Percentiles rank a stretch among this genome's conserved stretches.
Evolutionary conservation across 2,888 invertebrate genomes (phyloP).

Genomic region (Drosophila tanythrix): DNA sequence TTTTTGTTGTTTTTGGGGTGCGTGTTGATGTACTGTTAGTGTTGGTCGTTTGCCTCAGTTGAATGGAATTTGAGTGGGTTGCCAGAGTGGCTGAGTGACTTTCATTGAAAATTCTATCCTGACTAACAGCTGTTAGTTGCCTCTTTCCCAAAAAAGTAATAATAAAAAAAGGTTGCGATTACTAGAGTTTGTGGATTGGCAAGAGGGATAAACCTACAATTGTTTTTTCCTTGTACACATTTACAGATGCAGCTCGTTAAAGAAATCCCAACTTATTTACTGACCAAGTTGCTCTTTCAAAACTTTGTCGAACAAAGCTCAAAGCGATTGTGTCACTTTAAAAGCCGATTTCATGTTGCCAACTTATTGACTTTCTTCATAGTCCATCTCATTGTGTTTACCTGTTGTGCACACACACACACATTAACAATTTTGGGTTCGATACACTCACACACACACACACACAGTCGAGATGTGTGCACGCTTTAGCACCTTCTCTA

Average conservation of each 20-base stretch:
- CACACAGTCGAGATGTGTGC: constrained; percentile 6
- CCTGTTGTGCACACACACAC: constrained; percentile 17
- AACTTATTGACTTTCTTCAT: constrained; percentile 22
- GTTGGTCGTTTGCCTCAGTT: constrained; percentile 22
- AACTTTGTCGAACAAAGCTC: not conserved
- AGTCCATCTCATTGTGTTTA: constrained; percentile 8
- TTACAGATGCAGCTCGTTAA: not conserved
- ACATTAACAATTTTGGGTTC: constrained; percentile 18
- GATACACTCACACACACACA: constrained; percentile 18
- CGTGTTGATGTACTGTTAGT: constrained; percentile 45
- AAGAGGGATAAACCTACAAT: not conserved
- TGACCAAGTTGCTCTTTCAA: not conserved
- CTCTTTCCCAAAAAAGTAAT: not conserved
- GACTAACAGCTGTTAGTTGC: constrained; percentile 10
- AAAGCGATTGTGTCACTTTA: constrained; percentile 16
- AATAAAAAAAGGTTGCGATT: not conserved
- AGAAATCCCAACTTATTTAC: not conserved
- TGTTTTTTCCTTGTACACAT: not conserved
- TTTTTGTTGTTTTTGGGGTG: constrained; percentile 20
- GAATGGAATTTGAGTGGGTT: constrained; percentile 44
- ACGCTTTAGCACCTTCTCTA: constrained; percentile 58
- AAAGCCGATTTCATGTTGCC: constrained; percentile 15
- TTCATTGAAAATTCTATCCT: constrained; percentile 18
- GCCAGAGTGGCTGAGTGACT: constrained; percentile 13
- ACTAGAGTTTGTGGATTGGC: not conserved